A percentile compares a stretch with the other conserved stretches of the same genome.
Evolutionary conservation across 2,797 vertebrate genomes (phyloP).

Genomic region (Lacerta viridis): DNA sequence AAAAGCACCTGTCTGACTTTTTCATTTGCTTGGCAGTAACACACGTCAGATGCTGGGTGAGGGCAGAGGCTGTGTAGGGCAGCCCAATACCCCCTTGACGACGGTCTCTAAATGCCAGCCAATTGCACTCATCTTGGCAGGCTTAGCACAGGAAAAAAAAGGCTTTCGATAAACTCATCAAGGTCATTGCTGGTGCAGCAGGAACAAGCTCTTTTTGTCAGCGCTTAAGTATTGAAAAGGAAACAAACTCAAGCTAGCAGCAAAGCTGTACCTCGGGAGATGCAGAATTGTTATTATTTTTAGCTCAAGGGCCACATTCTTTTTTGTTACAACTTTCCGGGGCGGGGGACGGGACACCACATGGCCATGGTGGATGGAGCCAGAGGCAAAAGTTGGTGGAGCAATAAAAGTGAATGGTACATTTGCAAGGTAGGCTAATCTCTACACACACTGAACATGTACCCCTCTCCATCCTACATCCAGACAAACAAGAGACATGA

Average conservation of each 20-base stretch:
- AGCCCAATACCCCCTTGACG: not conserved
- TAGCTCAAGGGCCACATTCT: not conserved
- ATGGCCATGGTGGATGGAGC: too few relatives aligned
- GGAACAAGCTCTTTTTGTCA: not conserved
- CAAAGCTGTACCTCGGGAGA: not conserved
- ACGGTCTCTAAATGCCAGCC: conserved; percentile 20
- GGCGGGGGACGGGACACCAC: not conserved
- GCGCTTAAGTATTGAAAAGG: not conserved
- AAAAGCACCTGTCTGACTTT: conserved; percentile 75
- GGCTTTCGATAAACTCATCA: not conserved
- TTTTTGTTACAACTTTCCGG: not conserved
- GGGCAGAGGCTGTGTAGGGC: not conserved
- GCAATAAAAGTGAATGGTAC: too few relatives aligned
- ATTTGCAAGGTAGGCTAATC: too few relatives aligned
- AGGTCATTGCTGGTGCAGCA: conserved; percentile 20
- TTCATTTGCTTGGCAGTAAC: conserved; percentile 64
- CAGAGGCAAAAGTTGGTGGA: too few relatives aligned
- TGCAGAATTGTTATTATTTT: not conserved
- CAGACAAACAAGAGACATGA: too few relatives aligned
- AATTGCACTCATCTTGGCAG: not conserved
- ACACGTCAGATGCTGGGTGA: conserved; percentile 38
- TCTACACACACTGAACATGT: too few relatives aligned
- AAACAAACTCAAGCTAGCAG: not conserved
- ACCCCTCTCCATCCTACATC: too few relatives aligned
- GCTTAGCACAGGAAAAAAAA: fast-evolving